Base-by-base conservation (phyloP, 2,888 invertebrate genomes). In the Poecilobothrus nobilitatus region DNA sequence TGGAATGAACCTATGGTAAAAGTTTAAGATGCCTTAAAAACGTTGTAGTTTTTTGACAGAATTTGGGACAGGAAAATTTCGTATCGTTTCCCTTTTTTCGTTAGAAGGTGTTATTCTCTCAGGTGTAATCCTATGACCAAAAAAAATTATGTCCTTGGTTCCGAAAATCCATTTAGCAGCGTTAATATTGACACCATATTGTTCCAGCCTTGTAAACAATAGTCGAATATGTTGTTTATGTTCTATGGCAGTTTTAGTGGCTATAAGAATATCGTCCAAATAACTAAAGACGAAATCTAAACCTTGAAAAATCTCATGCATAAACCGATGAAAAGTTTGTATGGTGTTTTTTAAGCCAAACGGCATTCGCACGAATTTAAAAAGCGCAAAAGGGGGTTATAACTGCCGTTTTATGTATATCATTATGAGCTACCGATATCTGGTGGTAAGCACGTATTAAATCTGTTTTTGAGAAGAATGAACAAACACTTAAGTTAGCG, bases 371-470 rank as follows among this genome's bases (percentile, higher is more conserved):
- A 70, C 37, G 67, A 73, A 76, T 69, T 78, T 77, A 67, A 74
- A 79, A 1, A 78, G 68, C 1, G 77, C 78, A n/a, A 68, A 78
- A 78, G 0, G 78, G 77, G 0, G 77, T 78, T 0, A 69, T 76
- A 9, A 78, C 75, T 10, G 66, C 64, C 8, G 69, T 69, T 61
- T 69, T 69, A 4, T 53, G 12, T 15, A 69, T 41, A 12, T 68
- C 53, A 9, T 37, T 20, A 1, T 37, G 8, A 4, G 20, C 37
- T 2, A 68, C 27, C 1, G 66, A 44, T 9, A 66, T 63, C 27
- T 76, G 74, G 62, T 75, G 73, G 68, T 72, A 78, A 4, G 76
- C 77, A 18, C 67, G 63, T 3, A 66, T 61, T n/a, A 76, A 68
- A 71, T 76, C 74, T 1, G 74, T 68, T 15, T 67, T 73, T 2